Evolutionary conservation across 1,140 invertebrate genomes (phyloP).

Genomic region (Brachionus calyciflorus): DNA sequence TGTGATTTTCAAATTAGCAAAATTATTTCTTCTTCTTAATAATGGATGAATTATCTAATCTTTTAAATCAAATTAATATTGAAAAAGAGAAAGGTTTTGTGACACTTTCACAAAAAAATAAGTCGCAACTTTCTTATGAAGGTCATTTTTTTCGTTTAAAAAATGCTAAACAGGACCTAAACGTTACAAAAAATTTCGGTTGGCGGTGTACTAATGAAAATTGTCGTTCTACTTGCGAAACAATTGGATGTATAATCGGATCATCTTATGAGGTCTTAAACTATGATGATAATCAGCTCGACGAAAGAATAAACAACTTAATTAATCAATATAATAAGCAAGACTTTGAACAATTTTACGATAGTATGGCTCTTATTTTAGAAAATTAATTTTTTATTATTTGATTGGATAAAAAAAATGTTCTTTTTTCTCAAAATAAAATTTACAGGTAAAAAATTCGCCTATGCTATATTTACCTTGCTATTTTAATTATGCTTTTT

Average conservation of each 20-base stretch:
- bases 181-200: background rate
- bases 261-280: background rate
- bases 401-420: too few species aligned
- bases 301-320: background rate
- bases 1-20: too few species aligned
- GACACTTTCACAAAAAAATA: background rate
- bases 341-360: background rate
- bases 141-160: constrained; percentile 1
- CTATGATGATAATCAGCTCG: background rate
- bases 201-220: constrained; percentile 1
- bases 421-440: too few species aligned
- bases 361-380: too few species aligned
- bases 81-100: background rate
- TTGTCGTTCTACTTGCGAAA: constrained; percentile 4
- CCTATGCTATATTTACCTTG: too few species aligned
- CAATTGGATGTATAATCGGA: constrained; percentile 15
- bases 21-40: too few species aligned
- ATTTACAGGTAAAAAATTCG: too few species aligned
- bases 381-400: too few species aligned
- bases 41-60: background rate
- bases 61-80: background rate
- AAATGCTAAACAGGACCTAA: constrained; percentile 4
- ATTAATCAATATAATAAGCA: constrained; percentile 11
- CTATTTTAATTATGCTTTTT: too few species aligned
- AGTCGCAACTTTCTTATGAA: background rate